Base-by-base conservation (phyloP, 2,797 vertebrate genomes). In the Capromys pilorides region DNA sequence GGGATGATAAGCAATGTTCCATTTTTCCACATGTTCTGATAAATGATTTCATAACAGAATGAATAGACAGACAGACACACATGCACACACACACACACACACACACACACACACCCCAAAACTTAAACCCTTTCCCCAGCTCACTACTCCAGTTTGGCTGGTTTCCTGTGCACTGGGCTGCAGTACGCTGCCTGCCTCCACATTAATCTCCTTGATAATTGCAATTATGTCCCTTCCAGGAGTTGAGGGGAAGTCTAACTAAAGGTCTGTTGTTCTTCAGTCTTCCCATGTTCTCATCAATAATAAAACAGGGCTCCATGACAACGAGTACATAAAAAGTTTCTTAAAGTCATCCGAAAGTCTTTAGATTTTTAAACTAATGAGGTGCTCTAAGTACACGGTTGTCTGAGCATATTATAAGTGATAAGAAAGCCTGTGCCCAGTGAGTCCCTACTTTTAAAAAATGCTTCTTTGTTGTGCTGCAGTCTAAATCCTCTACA, bases 251-350 rank as follows among this genome's bases (percentile, higher is more conserved):
- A 96, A 54, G 77, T 87, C 88, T 91, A 33, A 91, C 92, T 92
- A 92, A 96, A 96, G 91, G 83, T 94, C 62, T 95, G 75, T 81
- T 90, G 90, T 86, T 91, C 95, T 84, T 86, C 86, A 87, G 61
- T 87, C 66, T 94, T 81, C 91, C 77, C 33, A 2, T 57, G 66
- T 94, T 91, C 83, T 95, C 80, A 95, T 97, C 95, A 96, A 96
- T 95, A 95, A 96, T 96, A 92, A 95, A 95, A 84, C 66, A 93
- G 86, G 41, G 26, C 61, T 96, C 95, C 86, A 87, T 92, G 90
- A 96, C 69, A 96, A 88, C 6, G 0, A 86, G 77, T 82, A 69
- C 66, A 95, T 82, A 82, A 93, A 82, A 93, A 66, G 71, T 93
- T 93, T 84, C 86, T 91, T 83, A 67, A 79, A 87, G 75, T 84